Base-by-base conservation (phyloP, 2,888 invertebrate genomes). In the Ctena decussata region DNA sequence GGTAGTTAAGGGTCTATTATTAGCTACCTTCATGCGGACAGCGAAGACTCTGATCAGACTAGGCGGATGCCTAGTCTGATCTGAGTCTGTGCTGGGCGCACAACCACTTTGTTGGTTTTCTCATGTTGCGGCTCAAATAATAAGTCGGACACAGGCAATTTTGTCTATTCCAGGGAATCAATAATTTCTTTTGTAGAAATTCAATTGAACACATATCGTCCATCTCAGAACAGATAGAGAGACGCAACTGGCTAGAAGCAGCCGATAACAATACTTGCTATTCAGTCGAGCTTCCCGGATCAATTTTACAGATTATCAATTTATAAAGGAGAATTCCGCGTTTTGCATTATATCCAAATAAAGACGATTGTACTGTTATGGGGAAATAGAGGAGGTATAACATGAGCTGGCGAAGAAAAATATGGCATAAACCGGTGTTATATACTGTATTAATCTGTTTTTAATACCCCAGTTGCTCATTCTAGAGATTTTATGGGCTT, bases 311-410 rank as follows among this genome's bases (percentile, higher is more conserved):
- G 81, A 84, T 85, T 88, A 85, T 88, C 88, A 82, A 86, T 65
- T 85, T 81, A 88, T 79, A 76, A 82, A 70, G 41, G 69, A 65
- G 74, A 85, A 84, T 83, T 85, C 82, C 73, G 76, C 5, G 83
- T 81, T 85, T 88, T 78, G 75, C 83, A 86, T 88, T 85, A 86
- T 84, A 82, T 84, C 85, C 84, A 86, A 88, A 88, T 88, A 88
- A 88, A 86, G 81, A 73, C 79, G 30, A 65, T 65, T 35, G 65
- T 65, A 11, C 35, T n/a, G 35, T 65, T 35, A 30, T 65, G 11
- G 18, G 65, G 35, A 65, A 35, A 15, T 65, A 65, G 2, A 65
- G 30, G 35, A 35, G 6, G 35, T 65, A 65, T 65, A 65, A 65
- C 65, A 35, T 65, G 24, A 65, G 65, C 5, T 35, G 32, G 65